Conservation (phyloP, 2,797 vertebrate species). For the Sebastes ruberrimus region DNA sequence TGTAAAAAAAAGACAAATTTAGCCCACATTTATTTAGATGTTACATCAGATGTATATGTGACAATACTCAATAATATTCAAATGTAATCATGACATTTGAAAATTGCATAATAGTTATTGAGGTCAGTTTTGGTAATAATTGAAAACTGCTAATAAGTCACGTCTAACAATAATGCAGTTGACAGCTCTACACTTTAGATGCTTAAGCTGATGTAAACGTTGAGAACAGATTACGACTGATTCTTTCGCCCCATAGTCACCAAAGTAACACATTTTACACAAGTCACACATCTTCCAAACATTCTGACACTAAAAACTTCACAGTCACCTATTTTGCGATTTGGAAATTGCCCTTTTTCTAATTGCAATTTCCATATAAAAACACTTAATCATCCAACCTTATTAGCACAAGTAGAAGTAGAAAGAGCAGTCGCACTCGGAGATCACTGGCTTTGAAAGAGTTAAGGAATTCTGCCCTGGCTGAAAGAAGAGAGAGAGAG, state of each 20-base stretch:
- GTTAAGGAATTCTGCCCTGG: slow-evolving; percentile 67
- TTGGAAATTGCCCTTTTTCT: neutral
- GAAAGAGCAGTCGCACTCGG: neutral
- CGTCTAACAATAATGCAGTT: neutral
- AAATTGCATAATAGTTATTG: neutral
- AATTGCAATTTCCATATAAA: fast-evolving
- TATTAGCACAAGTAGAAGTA: no score
- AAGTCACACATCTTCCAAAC: no score
- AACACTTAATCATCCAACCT: neutral
- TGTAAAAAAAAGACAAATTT: neutral
- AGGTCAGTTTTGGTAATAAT: neutral
- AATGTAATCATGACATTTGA: neutral
- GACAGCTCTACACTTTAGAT: no score
- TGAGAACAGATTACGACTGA: no score
- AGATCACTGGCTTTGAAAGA: slow-evolving; percentile 53
- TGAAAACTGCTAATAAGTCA: neutral
- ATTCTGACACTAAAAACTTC: fast-evolving
- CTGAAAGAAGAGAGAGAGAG: slow-evolving; percentile 36
- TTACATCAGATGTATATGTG: no score
- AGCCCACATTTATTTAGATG: neutral
- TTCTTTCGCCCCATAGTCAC: no score
- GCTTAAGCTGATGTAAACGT: fast-evolving
- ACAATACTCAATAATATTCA: neutral
- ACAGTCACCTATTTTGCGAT: neutral
- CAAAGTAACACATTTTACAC: no score